Base-by-base conservation (phyloP, 2,888 invertebrate genomes). In the Thereva unica region DNA sequence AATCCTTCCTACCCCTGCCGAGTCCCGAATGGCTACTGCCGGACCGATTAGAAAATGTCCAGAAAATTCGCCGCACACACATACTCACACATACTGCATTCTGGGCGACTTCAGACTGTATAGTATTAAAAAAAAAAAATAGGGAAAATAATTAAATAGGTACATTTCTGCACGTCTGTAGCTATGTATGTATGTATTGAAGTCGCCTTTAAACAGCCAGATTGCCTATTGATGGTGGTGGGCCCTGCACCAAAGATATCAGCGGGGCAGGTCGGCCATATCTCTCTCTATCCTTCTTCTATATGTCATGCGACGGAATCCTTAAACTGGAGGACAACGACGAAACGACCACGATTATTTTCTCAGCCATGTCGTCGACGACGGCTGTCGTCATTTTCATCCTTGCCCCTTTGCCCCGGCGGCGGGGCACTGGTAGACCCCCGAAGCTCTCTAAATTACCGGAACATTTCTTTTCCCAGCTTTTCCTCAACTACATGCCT, bases 201-300 rank as follows among this genome's bases (percentile, higher is more conserved):
- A 44, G 40, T 38, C 23, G 47, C 54, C 40, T 54, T 54, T 54
- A 23, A n/a, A 47, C 41, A 45, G 54, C 45, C 47, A 64, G 64
- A 64, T 64, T 64, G 64, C 47, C 64, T 64, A 64, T 64, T 64
- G 64, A 64, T 53, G 53, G 64, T 54, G 40, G 54, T 44, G 54
- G 45, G 40, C 54, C 37, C 47, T 54, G 54, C 45, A 64, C 54
- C 54, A 40, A 54, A 64, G 54, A 47, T 2, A 34, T 7, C 42
- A 12, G 44, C 47, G 47, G 42, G 7, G 23, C 12, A 47, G 64
- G 6, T 50, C 40, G 53, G 37, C 44, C n/a, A n/a, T n/a, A 64
- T 44, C 35, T 38, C 45, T 10, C 53, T 44, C 37, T 53, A 23
- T 34, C 10, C 23, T 34, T 34, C 34, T 59, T 61, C 50, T 61